phyloP scores from a whole-genome alignment of 2,888 invertebrate genomes.

The Eumerus sabulonum region DNA sequence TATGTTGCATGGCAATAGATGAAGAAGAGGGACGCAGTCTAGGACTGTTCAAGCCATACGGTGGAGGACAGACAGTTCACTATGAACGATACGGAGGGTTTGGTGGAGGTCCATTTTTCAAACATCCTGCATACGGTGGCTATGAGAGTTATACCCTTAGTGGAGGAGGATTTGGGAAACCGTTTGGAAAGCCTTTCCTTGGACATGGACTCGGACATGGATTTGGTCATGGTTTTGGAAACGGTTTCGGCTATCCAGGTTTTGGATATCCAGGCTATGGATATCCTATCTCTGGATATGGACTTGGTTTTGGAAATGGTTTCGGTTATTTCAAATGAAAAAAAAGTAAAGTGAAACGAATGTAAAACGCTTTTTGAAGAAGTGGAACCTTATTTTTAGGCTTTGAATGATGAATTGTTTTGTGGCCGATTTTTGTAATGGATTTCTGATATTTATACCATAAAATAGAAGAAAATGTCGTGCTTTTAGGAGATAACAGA shows the following conservation, averaged over 20 bases:
- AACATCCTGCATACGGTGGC: conserved; percentile 39
- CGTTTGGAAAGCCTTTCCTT: conserved; percentile 25
- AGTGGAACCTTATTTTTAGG: too few species aligned
- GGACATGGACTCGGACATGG: conserved; percentile 30
- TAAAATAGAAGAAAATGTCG: too few species aligned
- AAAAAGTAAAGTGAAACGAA: too few species aligned
- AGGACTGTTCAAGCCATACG: conserved; percentile 33
- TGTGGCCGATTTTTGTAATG: too few species aligned
- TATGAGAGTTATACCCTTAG: conserved; percentile 39
- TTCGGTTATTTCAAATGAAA: neutral
- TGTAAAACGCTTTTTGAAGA: too few species aligned
- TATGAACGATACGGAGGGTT: conserved; percentile 37
- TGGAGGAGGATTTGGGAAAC: conserved; percentile 41
- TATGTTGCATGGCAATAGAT: conserved; percentile 13
- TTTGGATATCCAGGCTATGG: conserved; percentile 24
- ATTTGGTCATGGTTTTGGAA: conserved; percentile 22
- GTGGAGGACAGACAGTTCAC: conserved; percentile 29
- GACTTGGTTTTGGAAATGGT: conserved; percentile 27
- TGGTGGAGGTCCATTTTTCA: conserved; percentile 26
- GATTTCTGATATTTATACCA: too few species aligned
- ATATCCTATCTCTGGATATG: conserved; percentile 12
- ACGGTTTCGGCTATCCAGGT: conserved; percentile 26
- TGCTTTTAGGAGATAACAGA: too few species aligned
- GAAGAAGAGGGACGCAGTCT: conserved; percentile 38
- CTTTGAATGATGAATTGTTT: too few species aligned